Conservation (phyloP, 2,797 vertebrate genomes). For the Lepilemur ruficaudatus region DNA sequence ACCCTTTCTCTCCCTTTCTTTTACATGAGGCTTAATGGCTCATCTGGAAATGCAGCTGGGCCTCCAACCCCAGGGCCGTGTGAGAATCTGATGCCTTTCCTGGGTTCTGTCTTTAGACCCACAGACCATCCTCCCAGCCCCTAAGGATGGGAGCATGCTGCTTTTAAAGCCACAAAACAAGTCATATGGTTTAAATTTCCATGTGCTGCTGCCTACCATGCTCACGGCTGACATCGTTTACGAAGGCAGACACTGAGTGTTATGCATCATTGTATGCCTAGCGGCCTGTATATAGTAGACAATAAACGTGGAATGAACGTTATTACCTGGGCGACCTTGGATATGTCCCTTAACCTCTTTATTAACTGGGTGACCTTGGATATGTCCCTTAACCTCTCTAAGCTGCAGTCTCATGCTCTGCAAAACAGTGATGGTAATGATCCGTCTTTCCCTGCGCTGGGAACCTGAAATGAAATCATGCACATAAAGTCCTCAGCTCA, state of each 20-base stretch:
- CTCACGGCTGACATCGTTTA: not conserved
- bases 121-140: not conserved
- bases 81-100: not conserved
- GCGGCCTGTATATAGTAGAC: not conserved
- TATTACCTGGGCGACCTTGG: not conserved
- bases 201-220: not conserved
- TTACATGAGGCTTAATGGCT: not conserved
- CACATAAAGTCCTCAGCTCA: not conserved
- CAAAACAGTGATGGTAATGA: not conserved
- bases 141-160: not conserved
- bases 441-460: accelerated
- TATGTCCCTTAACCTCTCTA: not conserved
- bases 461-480: not conserved
- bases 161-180: not conserved
- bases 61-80: not conserved
- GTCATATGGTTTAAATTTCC: not conserved
- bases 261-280: not conserved
- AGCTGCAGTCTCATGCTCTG: not conserved
- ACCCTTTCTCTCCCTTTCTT: not conserved
- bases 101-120: not conserved
- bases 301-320: not conserved
- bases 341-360: not conserved
- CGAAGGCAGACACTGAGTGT: not conserved
- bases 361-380: not conserved
- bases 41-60: not conserved